Base-by-base conservation (phyloP, 2,888 invertebrate genomes). In the Tetanocera ferruginea region DNA sequence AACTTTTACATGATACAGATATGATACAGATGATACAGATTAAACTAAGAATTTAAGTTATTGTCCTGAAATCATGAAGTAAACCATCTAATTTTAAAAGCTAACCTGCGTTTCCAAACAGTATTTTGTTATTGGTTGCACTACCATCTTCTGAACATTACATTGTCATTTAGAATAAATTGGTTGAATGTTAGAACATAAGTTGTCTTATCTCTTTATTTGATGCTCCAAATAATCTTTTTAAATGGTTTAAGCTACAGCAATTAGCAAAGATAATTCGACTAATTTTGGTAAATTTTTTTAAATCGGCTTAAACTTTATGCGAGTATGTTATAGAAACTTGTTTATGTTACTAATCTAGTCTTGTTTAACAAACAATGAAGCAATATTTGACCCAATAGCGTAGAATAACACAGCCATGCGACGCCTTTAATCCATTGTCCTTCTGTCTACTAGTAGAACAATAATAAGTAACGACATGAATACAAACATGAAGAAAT, bases 281-380 rank as follows among this genome's bases (percentile, higher is more conserved):
- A 77, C 52, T 81, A 82, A 81, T 81, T 80, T 79, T 69, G 60
- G 78, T 81, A 87, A 87, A 85, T 86, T 85, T 85, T n/a, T 80
- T 76, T 23, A 84, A 87, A 87, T 87, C 87, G 84, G 86, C 85
- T 87, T 87, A 86, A 83, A 84, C 84, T 83, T 85, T 84, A 82
- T 34, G n/a, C n/a, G n/a, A n/a, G n/a, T n/a, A 78, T 78, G 83
- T 76, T 78, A 84, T 81, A 84, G 82, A 81, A 76, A 76, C 84
- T 84, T 87, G 86, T 87, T 87, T 87, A 86, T 82, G 86, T 85
- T 86, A 86, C 83, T 85, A 86, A 87, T 87, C 87, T 86, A 84
- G 84, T 85, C 86, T 86, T 87, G 86, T 87, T 87, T 87, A 84
- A 83, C 86, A 87, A 87, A 87, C 86, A 87, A 86, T 86, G 87